These are phyloP conservation scores for Dicerorhinus sumatrensis DNA, from an alignment of 2,113 vertebrate genomes.

Conservation along the genomic window DNA sequence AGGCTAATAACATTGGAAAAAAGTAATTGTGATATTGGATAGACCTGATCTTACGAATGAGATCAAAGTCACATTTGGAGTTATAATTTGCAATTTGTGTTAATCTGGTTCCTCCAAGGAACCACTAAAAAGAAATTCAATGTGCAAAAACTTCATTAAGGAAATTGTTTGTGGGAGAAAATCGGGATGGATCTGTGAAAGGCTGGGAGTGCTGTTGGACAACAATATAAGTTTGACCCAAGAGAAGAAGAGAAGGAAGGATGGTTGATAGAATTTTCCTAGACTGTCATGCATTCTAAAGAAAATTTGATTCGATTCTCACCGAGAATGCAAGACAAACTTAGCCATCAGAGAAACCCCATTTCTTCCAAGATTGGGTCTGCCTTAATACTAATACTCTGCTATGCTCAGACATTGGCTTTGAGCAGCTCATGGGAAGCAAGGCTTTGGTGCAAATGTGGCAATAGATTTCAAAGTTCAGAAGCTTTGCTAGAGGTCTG, in stretches of 20 bases:
- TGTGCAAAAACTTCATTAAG: background rate
- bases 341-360: background rate
- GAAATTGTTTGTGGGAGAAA: background rate
- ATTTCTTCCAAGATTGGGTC: background rate
- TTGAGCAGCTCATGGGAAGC: background rate
- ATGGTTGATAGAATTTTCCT: background rate
- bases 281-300: background rate
- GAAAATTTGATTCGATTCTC: background rate
- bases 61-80: background rate
- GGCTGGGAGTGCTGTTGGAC: background rate
- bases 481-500: background rate
- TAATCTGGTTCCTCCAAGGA: background rate
- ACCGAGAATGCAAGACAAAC: background rate
- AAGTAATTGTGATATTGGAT: constrained; percentile 5
- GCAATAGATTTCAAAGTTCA: background rate
- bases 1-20: background rate
- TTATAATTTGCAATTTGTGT: constrained; percentile 9
- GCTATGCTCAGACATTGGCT: background rate
- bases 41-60: constrained; percentile 3
- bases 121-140: background rate
- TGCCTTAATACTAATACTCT: background rate
- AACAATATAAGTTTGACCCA: background rate
- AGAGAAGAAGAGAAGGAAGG: background rate
- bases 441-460: background rate
- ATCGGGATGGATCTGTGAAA: background rate